Evolutionary conservation across 2,113 vertebrate genomes (phyloP).

Genomic region (Forbesichthys papilliferus): DNA sequence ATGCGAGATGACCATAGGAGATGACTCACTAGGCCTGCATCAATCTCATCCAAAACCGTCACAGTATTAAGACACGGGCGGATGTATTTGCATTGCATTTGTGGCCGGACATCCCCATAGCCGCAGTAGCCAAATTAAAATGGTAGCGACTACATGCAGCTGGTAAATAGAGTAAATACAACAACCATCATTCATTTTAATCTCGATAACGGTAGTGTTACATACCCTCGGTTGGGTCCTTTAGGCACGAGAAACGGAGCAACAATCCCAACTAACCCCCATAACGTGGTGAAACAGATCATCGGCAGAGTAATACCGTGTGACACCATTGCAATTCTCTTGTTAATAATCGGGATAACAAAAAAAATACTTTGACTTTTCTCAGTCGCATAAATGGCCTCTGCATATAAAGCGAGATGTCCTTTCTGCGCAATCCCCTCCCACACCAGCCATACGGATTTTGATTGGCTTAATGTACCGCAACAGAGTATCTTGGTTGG

Average conservation of each 20-base stretch:
- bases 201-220: conserved; percentile 2
- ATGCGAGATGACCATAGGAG: too few relatives aligned
- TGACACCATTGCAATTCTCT: conserved; percentile 79
- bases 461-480: conserved; percentile 22
- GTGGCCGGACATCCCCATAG: background rate
- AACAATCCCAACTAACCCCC: conserved; percentile 90
- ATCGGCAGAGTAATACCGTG: conserved; percentile 91
- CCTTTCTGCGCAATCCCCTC: conserved; percentile 19
- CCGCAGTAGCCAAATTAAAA: too few relatives aligned
- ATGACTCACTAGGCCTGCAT: too few relatives aligned
- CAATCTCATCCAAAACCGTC: background rate
- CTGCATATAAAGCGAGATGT: conserved; percentile 5
- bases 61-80: accelerated
- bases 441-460: background rate
- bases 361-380: conserved; percentile 2
- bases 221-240: conserved; percentile 95
- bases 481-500: conserved; percentile 30
- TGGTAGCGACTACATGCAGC: background rate
- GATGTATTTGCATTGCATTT: background rate
- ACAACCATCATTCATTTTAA: background rate
- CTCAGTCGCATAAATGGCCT: conserved; percentile 56
- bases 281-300: conserved; percentile 94
- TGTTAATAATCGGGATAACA: background rate
- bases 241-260: conserved; percentile 97
- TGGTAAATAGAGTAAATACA: background rate